Evolutionary conservation across 2,888 invertebrate species (phyloP).

Genomic region (Chymomyza fuscimana): DNA sequence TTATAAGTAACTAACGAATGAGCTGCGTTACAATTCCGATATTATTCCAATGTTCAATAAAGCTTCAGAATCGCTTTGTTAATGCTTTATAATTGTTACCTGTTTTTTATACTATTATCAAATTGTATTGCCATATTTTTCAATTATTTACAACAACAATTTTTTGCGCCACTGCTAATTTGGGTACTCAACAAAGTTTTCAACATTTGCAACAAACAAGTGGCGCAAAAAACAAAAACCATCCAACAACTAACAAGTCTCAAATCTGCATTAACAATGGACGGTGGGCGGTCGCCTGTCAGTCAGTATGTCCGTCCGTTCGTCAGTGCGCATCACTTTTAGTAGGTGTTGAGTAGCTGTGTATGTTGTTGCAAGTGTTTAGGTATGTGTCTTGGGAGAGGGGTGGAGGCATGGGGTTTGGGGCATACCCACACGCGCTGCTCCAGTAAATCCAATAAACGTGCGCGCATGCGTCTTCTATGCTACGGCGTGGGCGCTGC

Average conservation of each 20-base stretch:
- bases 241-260: not conserved
- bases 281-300: not conserved
- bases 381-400: not conserved
- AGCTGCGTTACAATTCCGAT: too few species aligned
- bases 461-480: slow-evolving; percentile 3
- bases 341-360: not conserved
- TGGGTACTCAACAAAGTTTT: not conserved
- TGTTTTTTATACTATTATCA: not conserved
- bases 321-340: not conserved
- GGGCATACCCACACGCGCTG: slow-evolving; percentile 4
- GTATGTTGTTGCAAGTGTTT: not conserved
- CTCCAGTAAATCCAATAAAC: slow-evolving; percentile 14
- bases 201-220: not conserved
- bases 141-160: not conserved
- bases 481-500: not conserved
- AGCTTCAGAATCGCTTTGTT: too few species aligned
- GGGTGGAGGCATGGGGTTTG: not conserved
- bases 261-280: slow-evolving; percentile 1
- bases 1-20: too few species aligned
- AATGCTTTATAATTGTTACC: not conserved
- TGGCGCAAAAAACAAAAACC: not conserved
- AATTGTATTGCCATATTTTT: not conserved
- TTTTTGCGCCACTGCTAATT: not conserved
- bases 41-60: too few species aligned
- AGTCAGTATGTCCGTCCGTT: too few species aligned